Base-by-base conservation (phyloP, 2,113 vertebrate species). In the Entelurus aequoreus region DNA sequence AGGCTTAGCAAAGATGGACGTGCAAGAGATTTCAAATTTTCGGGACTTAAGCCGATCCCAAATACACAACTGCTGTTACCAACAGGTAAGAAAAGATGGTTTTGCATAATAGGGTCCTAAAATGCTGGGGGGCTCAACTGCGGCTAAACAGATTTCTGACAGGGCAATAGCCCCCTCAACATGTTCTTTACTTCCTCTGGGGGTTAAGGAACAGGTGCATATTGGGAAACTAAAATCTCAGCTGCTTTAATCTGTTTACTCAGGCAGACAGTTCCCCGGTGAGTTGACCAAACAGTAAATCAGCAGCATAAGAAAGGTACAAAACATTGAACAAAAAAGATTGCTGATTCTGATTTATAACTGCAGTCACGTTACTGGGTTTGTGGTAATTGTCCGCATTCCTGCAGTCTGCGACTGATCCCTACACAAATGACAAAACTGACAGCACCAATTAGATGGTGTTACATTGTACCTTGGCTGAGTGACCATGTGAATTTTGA, bases 401-500 rank as follows among this genome's bases (percentile, higher is more conserved):
- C 53, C 53, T 37, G 14, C 35, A 54, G 36, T 15, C 50, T 40
- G 15, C 36, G 15, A 40, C 54, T 38, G 35, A 55, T n/a, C 14
- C 16, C 54, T n/a, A 36, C 54, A 11, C 37, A 40, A 38, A 42
- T 56, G 8, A 56, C 54, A 40, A n/a, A 37, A 36, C 54, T 16
- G 15, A 40, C 15, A 40, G 40, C 15, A 42, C n/a, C 40, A 28
- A 28, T 28, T 28, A 28, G 28, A 28, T 19, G 15, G 15, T 0
- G 16, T 4, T 40, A 12, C 16, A 42, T 10, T n/a, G 14, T 84
- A 91, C 90, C 88, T 88, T 90, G 84, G 74, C 89, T 92, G 6
- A 90, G 61, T 46, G 89, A 86, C 89, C 90, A 92, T 71, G 81
- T 82, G 84, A 86, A 87, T 49, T 72, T 89, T 64, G 90, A 91